Conservation (phyloP, 2,113 vertebrate genomes). For the Oreotragus oreotragus region DNA sequence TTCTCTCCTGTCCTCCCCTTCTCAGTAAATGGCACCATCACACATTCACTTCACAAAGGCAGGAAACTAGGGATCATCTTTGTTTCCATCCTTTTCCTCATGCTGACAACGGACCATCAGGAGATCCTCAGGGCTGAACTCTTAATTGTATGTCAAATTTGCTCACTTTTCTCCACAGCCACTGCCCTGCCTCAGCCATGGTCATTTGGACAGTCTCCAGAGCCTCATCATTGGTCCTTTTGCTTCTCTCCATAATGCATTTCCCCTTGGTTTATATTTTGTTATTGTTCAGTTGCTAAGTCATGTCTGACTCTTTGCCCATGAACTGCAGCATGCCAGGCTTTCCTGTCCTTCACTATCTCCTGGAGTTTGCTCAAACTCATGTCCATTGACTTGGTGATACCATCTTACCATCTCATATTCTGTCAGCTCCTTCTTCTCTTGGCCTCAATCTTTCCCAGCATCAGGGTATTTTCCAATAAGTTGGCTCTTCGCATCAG, state of each 20-base stretch:
- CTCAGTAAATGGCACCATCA: neutral
- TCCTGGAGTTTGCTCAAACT: neutral
- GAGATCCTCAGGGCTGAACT: neutral
- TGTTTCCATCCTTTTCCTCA: neutral
- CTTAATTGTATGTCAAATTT: neutral
- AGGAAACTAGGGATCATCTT: neutral
- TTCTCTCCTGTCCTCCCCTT: neutral
- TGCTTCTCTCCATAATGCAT: neutral
- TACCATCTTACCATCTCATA: neutral
- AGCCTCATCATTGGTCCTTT: neutral
- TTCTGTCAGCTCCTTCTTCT: neutral
- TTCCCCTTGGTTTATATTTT: neutral
- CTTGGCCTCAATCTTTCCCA: neutral
- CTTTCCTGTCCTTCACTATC: neutral
- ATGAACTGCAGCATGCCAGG: neutral
- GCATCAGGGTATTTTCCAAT: neutral
- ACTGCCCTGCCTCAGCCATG: neutral
- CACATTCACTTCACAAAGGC: neutral
- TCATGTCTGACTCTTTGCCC: neutral
- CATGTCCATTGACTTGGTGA: neutral
- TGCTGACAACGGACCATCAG: neutral
- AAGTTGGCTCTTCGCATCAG: neutral
- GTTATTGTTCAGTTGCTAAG: neutral
- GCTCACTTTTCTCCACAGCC: neutral
- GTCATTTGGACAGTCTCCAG: neutral